Base-by-base conservation (phyloP, 2,888 invertebrate genomes). In the Helicoverpa assulta region DNA sequence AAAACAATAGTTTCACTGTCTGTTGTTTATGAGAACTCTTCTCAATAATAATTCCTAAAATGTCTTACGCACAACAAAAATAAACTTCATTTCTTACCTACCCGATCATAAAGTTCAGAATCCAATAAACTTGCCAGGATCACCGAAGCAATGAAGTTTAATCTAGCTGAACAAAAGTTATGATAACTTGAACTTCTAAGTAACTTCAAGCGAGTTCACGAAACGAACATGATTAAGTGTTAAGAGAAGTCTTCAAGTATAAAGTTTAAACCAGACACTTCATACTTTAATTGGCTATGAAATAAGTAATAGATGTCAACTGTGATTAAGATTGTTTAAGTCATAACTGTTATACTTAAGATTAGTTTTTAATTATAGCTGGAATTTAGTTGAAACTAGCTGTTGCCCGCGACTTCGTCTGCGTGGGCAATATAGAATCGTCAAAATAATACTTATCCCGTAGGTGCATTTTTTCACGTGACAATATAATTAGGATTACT, bases 141-240 rank as follows among this genome's bases (percentile, higher is more conserved):
- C 72, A 52, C 57, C 18, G 53, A 12, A 66, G 76, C 58, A 67
- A 67, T 78, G 54, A 67, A 78, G 72, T 73, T 81, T 67, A 80
- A 77, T 81, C 73, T 77, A 66, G 53, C 53, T 55, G 69, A 81
- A 78, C 78, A 72, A 69, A 78, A 80, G 68, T 78, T 80, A 43
- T 61, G 66, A 66, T 66, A 76, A 63, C 67, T 71, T 47, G 50
- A 64, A 67, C 65, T 76, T 61, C 56, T 43, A 16, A 55, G 59
- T 47, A 26, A 70, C 59, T 80, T 72, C 29, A 21, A 14, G 29
- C 37, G 73, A 80, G 58, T 78, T 70, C 60, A 57, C 43, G 64
- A 73, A 76, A 73, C 57, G 75, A 70, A 83, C 67, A 69, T 68
- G 57, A 82, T 77, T 70, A 83, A 70, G 71, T 66, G 65, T 56